These are phyloP conservation scores for Dolichomitus sp. DNA, from an alignment of 2,888 invertebrate species.

Conservation along the genomic window DNA sequence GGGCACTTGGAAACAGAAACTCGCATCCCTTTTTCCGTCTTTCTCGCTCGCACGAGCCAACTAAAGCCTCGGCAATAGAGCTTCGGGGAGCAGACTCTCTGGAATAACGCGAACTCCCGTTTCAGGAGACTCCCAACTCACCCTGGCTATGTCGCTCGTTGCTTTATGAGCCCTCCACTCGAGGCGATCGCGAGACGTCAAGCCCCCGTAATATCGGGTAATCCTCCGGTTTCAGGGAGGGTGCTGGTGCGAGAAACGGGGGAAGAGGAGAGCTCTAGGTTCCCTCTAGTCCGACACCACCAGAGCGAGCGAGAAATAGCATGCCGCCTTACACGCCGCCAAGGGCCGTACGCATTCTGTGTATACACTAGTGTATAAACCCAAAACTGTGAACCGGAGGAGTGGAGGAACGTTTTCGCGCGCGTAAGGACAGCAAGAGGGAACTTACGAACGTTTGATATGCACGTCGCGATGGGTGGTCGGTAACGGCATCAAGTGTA, in stretches of 20 bases:
- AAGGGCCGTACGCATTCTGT: slow-evolving; percentile 25
- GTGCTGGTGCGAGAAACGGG: slow-evolving; percentile 66
- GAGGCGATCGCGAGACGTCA: slow-evolving; percentile 75
- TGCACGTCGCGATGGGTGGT: slow-evolving; percentile 78
- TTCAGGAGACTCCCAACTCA: slow-evolving; percentile 63
- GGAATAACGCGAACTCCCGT: slow-evolving; percentile 54
- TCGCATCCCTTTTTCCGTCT: slow-evolving; percentile 61
- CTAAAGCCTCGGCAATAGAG: slow-evolving; percentile 45
- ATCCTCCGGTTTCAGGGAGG: slow-evolving; percentile 74
- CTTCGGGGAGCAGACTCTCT: slow-evolving; percentile 1
- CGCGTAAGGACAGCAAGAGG: slow-evolving; percentile 50
- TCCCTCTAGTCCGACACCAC: not conserved
- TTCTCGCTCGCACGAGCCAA: slow-evolving; percentile 49
- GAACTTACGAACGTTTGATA: slow-evolving; percentile 78
- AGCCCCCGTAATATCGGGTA: slow-evolving; percentile 82
- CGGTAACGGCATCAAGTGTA: slow-evolving; percentile 54
- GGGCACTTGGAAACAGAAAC: slow-evolving; percentile 35
- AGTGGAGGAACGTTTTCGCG: slow-evolving; percentile 22
- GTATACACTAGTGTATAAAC: slow-evolving; percentile 42
- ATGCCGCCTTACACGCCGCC: slow-evolving; percentile 34
- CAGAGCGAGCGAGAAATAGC: slow-evolving; percentile 37
- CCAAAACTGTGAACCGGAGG: slow-evolving; percentile 36
- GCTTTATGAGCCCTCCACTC: slow-evolving; percentile 79
- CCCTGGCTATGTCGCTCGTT: slow-evolving; percentile 37
- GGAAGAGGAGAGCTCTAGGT: slow-evolving; percentile 54